Base-by-base conservation (phyloP, 2,888 invertebrate species). In the Perdita meconis region DNA sequence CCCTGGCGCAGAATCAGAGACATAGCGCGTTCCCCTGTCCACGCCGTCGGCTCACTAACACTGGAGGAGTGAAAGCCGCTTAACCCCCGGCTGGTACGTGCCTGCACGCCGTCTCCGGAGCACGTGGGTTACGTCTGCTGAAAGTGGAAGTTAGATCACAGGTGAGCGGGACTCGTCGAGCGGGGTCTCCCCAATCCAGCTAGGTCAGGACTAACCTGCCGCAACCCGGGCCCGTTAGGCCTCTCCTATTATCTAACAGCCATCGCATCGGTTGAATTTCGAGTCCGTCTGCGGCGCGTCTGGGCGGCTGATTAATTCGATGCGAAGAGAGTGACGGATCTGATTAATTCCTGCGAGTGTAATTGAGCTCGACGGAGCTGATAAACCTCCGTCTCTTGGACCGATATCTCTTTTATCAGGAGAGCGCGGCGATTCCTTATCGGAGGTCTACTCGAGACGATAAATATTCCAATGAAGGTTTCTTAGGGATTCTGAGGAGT, bases 61-160 rank as follows among this genome's bases (percentile, higher is more conserved):
- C 86, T 78, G 65, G 36, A 66, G 86, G 83, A 89, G 88, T 87
- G 88, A 89, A 88, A 89, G 88, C 86, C 70, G 78, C 76, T 80
- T 86, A 81, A 82, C 67, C 71, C 77, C 61, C 38, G 53, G 8
- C 50, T 36, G 44, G 34, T 38, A 22, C n/a, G 57, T 47, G 59
- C 38, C 34, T 66, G 56, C 38, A 40, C 65, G 63, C 74, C 61
- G 59, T 16, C 16, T 51, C 22, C 10, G 66, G 66, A 67, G 63
- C 82, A 80, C 84, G 81, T 81, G 85, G 79, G 61, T 78, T 73
- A 70, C 47, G 78, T 78, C 75, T 72, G 68, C 78, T 73, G 77
- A 81, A 81, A 82, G 78, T 76, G 74, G 61, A 68, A 81, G 77
- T 77, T 75, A 40, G 67, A 77, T 78, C 59, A 66, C 76, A 82